Percentiles rank a stretch among this genome's conserved stretches.
These are phyloP conservation scores for Nixonia krombeini DNA, from an alignment of 1,140 invertebrate species.

Conservation along the genomic window DNA sequence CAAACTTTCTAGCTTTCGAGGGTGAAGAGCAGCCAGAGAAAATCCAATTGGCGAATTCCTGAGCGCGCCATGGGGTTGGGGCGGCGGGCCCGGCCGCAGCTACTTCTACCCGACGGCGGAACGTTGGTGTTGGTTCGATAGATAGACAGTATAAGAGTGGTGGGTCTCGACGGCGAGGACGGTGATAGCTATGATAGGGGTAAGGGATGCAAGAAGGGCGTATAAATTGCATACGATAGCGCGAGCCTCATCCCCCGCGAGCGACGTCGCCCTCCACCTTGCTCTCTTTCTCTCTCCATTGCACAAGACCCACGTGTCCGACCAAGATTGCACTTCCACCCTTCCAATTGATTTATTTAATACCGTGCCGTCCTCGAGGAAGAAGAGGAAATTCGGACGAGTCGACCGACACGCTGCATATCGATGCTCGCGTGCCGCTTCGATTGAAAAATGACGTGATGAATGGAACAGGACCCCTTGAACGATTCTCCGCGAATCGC, in stretches of 20 bases:
- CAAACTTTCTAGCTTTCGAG: slow-evolving; percentile 53
- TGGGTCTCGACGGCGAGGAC: slow-evolving; percentile 21
- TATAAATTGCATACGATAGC: slow-evolving; percentile 68
- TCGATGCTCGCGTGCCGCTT: neutral
- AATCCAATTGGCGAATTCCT: slow-evolving; percentile 71
- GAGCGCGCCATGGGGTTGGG: slow-evolving; percentile 67
- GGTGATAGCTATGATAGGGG: slow-evolving; percentile 44
- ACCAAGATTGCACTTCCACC: slow-evolving; percentile 58
- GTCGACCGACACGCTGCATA: neutral
- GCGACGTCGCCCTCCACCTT: slow-evolving; percentile 2
- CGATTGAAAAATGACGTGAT: slow-evolving; percentile 23
- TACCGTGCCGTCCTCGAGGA: slow-evolving; percentile 18
- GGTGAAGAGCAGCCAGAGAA: slow-evolving; percentile 61
- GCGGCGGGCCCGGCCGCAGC: slow-evolving; percentile 60
- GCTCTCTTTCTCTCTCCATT: too few relatives aligned
- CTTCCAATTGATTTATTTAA: slow-evolving; percentile 63
- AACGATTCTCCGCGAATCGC: too few relatives aligned
- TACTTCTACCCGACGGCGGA: slow-evolving; percentile 56
- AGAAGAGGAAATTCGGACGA: slow-evolving; percentile 10
- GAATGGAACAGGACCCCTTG: slow-evolving; percentile 6
- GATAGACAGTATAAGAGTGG: slow-evolving; percentile 23
- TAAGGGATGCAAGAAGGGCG: slow-evolving; percentile 57
- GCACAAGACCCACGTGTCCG: slow-evolving; percentile 49
- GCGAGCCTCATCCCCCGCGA: slow-evolving; percentile 32
- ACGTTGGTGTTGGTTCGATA: slow-evolving; percentile 48